Evolutionary conservation across 2,113 vertebrate genomes (phyloP), one percentile per base, ranked within the genome.

Genomic region (Microtus oregoni): DNA sequence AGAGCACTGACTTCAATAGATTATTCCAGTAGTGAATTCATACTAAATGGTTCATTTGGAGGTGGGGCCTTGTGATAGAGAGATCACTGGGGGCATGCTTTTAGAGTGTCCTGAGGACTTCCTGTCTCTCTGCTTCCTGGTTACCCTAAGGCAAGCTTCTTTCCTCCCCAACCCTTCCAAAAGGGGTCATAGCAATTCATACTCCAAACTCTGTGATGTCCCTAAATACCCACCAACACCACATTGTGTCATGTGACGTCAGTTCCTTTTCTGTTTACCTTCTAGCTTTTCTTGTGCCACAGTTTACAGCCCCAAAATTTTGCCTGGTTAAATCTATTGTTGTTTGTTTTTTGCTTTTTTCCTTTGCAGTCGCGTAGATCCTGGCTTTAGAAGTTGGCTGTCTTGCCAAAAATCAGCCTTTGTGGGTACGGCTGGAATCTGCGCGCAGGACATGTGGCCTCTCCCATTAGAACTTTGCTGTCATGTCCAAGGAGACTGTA

Each of bases 341-440:
- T 65, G 26, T 28, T 1, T 67, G 26, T 28, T 55, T 12, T 30
- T 26, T 67, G 63, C 6, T 38, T 22, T 55, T 83, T 86, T 83
- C 58, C 77, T 82, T 82, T 19, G 38, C 3, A 11, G 50, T 7
- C 87, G 30, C n/a, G 92, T 77, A 86, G 61, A 91, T 14, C 41
- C 88, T 93, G 90, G 90, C 58, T 95, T 93, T 88, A 83, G 67
- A 85, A 94, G 55, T 67, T 78, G 24, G 19, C 52, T 15, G 58
- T 47, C 17, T 8, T 52, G 22, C 26, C 67, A 61, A 55, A 86
- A 17, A 93, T 38, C 67, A 86, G 44, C 63, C n/a, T 44, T 83
- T 83, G 38, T 76, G 72, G 67, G 67, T 61, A 41, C 22, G 13
- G 47, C 0, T 76, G 11, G 76, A 52, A 41, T 52, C 79, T 10